Base-by-base conservation (phyloP, 2,888 invertebrate species). In the Tribolium freemani region DNA sequence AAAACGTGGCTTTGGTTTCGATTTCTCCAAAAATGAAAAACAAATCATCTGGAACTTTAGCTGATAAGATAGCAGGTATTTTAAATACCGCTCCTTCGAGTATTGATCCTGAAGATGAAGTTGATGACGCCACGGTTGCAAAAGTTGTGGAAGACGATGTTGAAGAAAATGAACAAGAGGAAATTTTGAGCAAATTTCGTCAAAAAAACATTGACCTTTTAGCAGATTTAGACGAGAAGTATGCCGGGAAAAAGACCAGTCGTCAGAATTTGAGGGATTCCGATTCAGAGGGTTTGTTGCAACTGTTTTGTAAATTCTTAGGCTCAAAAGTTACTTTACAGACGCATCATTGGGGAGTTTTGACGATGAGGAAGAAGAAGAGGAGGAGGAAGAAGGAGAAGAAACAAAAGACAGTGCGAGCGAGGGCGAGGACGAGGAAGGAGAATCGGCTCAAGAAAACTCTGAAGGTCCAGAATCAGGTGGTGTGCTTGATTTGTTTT, bases 211-310 rank as follows among this genome's bases (percentile, higher is more conserved):
- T 91, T 1, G 89, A 90, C 83, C 86, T 93, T 57, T 83, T 95
- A 26, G 92, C 91, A 72, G 91, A 93, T 75, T 86, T 91, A 11
- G 94, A 93, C 84, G 88, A 89, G 73, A 92, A 92, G 79, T 96
- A 96, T 84, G 90, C 91, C 54, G 96, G 96, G 0, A 90, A 91
- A 85, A 91, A 92, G 76, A 87, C 89, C 0, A 91, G 92, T 0
- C 89, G 94, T 30, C 92, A 90, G 81, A 84, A 87, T 44, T 78
- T 90, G 0, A 76, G 80, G 46, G 86, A 76, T 5, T 86, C 78
- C 77, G 82, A 85, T 45, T 64, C 53, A 9, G 64, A 54, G 1
- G 63, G 51, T 51, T 26, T 26, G 26, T 26, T 26, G 0, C 3
- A 26, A 8, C 2, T 45, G 45, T 45, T 45, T 45, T 2, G 45